phyloP scores from a whole-genome alignment of 2,888 invertebrate genomes.

The Plusia festucae region DNA sequence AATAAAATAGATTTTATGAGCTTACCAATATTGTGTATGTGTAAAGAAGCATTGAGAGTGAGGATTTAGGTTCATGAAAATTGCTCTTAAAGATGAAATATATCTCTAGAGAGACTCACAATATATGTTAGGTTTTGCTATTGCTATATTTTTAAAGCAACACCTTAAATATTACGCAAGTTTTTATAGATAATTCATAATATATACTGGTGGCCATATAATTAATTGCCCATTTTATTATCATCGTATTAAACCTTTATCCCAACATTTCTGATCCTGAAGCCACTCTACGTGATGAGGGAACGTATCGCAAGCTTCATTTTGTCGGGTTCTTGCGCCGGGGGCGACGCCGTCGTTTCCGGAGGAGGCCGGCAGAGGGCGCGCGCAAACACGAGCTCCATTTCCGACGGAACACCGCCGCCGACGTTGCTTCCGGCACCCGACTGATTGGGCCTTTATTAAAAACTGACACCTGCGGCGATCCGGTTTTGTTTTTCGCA shows the following conservation, averaged over 20 bases:
- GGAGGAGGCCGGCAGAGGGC: constrained; percentile 77
- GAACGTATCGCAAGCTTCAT: constrained; percentile 67
- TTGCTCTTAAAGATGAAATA: too few species aligned
- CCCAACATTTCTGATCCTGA: constrained; percentile 16
- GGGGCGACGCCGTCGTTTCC: constrained; percentile 76
- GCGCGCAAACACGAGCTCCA: constrained; percentile 85
- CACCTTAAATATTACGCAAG: too few species aligned
- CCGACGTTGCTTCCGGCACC: constrained; percentile 80
- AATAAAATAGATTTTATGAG: background rate
- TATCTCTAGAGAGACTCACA: too few species aligned
- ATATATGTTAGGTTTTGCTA: too few species aligned
- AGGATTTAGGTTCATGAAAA: too few species aligned
- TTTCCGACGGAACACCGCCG: constrained; percentile 85
- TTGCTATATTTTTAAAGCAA: too few species aligned
- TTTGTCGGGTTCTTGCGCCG: constrained; percentile 63
- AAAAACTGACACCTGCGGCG: constrained; percentile 88
- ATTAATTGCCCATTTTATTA: background rate
- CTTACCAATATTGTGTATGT: too few species aligned
- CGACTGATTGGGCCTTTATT: constrained; percentile 88
- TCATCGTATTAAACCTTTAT: constrained; percentile 7
- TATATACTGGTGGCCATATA: too few species aligned
- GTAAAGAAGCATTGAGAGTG: too few species aligned
- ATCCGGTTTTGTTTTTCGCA: constrained; percentile 62
- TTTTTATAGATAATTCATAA: too few species aligned
- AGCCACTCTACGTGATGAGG: constrained; percentile 50